These are phyloP conservation scores for Holocentrus rufus DNA, from an alignment of 2,797 vertebrate genomes.

Conservation along the genomic window DNA sequence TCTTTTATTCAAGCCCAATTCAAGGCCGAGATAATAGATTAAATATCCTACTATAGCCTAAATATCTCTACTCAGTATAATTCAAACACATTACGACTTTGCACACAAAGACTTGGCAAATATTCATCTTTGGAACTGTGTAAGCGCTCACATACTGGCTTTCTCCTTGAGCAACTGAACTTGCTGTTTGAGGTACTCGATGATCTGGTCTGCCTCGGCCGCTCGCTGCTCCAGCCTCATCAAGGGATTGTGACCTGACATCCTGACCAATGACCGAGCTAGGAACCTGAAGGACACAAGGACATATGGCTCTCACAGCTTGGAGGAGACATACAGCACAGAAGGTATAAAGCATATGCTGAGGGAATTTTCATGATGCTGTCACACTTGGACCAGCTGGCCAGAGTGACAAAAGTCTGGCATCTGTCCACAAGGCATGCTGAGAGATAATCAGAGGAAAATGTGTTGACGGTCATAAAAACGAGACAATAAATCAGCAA, in stretches of 20 bases:
- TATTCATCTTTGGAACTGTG: too few species aligned
- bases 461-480: conserved; percentile 13
- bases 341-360: conserved; percentile 17
- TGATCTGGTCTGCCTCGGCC: conserved; percentile 94
- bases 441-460: conserved; percentile 23
- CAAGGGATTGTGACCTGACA: conserved; percentile 90
- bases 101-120: not conserved
- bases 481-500: conserved; percentile 20
- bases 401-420: conserved; percentile 15
- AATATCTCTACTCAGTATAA: conserved; percentile 1
- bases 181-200: conserved; percentile 96
- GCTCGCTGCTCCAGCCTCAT: conserved; percentile 94
- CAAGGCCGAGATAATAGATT: too few species aligned
- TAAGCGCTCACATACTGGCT: conserved; percentile 91
- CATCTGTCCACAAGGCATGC: not conserved
- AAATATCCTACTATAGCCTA: too few species aligned
- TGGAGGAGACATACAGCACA: not conserved
- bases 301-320: not conserved
- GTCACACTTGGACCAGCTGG: conserved; percentile 18
- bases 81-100: not conserved
- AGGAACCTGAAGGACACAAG: conserved; percentile 83
- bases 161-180: conserved; percentile 96
- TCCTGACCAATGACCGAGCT: conserved; percentile 85
- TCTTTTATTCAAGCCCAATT: too few species aligned
- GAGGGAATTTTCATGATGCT: conserved; percentile 27